Conservation (phyloP, 2,888 invertebrate species). For the Luffia ferchaultella region DNA sequence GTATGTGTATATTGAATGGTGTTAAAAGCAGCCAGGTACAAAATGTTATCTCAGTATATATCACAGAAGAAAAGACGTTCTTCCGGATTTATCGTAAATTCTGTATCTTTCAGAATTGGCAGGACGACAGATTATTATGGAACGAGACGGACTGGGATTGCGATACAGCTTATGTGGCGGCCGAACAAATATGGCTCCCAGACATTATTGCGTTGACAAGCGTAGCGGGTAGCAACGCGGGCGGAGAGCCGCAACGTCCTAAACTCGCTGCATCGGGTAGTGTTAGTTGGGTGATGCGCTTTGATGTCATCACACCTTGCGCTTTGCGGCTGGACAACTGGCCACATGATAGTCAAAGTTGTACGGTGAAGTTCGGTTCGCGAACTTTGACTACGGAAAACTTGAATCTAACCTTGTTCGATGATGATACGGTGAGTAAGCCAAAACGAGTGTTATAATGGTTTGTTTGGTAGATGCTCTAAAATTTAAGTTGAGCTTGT, state of each 20-base stretch:
- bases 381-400: constrained; percentile 73
- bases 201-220: constrained; percentile 78
- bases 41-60: too few species aligned
- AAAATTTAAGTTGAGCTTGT: too few species aligned
- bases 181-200: constrained; percentile 82
- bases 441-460: too few species aligned
- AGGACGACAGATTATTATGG: constrained; percentile 78
- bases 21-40: too few species aligned
- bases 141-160: constrained; percentile 72
- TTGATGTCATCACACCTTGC: constrained; percentile 38
- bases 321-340: constrained; percentile 64
- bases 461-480: too few species aligned
- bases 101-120: constrained; percentile 69
- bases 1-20: too few species aligned
- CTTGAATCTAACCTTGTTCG: constrained; percentile 32
- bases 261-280: constrained; percentile 70
- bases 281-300: constrained; percentile 31
- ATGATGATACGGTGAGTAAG: too few species aligned
- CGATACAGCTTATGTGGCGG: constrained; percentile 65
- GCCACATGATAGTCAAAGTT: constrained; percentile 79
- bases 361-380: constrained; percentile 75
- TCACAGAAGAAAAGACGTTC: too few species aligned
- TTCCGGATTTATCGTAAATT: too few species aligned
- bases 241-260: constrained; percentile 69
- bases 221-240: constrained; percentile 69